Base-by-base conservation (phyloP, 1,140 invertebrate genomes). In the Lepidurus apus region DNA sequence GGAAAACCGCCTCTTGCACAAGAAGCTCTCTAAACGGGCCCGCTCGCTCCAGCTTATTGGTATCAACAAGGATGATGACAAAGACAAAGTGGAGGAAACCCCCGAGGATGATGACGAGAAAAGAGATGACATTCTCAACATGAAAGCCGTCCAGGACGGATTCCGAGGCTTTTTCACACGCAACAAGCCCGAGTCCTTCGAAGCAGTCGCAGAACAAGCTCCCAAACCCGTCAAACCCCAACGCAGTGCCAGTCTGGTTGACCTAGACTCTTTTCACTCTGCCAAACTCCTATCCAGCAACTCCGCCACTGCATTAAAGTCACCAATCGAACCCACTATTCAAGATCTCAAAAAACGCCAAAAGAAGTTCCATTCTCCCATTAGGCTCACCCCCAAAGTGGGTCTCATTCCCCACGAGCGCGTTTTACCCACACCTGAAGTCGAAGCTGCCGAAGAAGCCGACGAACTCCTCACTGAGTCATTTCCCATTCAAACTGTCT, bases 1-100 rank as follows among this genome's bases (percentile, higher is more conserved):
- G 13, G 76, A 77, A 13, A 77, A 77, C 43, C 44, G 76, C 7
- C 53, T 65, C 53, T 17, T 65, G 53, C 53, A 65, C 21, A 65
- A 65, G 7, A 65, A 65, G 53, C 53, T 65, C 53, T 65, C 53
- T 17, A 65, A 65, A 17, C 53, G 53, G 21, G 53, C 53, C 6
- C 53, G 53, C 21, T 65, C 53, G 1, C 53, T 65, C 13, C 53
- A 65, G 21, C 53, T 65, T 65, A 65, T 65, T 65, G 53, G 53
- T 65, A 21, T 65, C 17, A 21, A 21, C 53, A 65, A 65, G 21
- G 53, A 65, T 17, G 53, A 65, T 7, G 53, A 65, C 17, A 65
- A 65, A 21, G 53, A 65, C 1, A 65, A 21, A 65, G 13, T 65
- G 53, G 53, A 65, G 21, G 53, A 65, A 65, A 65, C 13, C 4